These are phyloP conservation scores for cat (Felis catus) DNA, from an alignment of 2,113 vertebrate species.

Conservation along the genomic window DNA sequence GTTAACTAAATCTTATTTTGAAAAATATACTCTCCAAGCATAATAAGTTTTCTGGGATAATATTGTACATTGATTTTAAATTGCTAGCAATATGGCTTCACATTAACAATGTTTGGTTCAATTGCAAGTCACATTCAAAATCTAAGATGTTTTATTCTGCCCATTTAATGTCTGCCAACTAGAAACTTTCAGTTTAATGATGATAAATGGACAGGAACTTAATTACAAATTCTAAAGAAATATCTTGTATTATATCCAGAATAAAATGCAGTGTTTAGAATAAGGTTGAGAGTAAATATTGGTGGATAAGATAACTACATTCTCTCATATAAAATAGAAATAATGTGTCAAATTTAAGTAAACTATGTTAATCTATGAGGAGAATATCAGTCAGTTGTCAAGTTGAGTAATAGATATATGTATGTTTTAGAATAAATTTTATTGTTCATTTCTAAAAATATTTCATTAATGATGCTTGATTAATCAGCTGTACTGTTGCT, in stretches of 20 bases:
- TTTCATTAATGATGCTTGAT: neutral
- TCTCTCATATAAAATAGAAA: neutral
- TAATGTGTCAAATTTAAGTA: neutral
- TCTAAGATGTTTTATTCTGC: conserved; percentile 17
- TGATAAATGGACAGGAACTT: conserved; percentile 47
- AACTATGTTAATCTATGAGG: neutral
- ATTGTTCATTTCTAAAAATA: neutral
- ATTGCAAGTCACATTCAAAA: conserved; percentile 26
- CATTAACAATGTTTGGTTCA: conserved; percentile 38
- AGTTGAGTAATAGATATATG: neutral
- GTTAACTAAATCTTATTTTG: conserved; percentile 52
- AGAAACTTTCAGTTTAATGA: conserved; percentile 44
- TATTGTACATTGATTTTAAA: conserved; percentile 60
- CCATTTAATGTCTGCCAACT: conserved; percentile 45
- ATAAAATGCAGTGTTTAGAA: neutral
- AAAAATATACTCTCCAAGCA: conserved; percentile 9
- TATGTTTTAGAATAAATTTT: neutral
- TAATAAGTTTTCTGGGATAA: neutral
- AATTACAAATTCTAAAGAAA: conserved; percentile 27
- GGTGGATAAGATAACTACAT: neutral
- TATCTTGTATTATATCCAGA: neutral
- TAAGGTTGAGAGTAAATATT: neutral
- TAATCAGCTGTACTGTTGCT: neutral
- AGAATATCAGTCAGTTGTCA: neutral
- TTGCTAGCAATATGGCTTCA: conserved; percentile 34